A percentile compares a stretch with the other conserved stretches of the same genome.
Evolutionary conservation across 1,140 invertebrate genomes (phyloP).

Genomic region (Helicorthomorpha holstii): DNA sequence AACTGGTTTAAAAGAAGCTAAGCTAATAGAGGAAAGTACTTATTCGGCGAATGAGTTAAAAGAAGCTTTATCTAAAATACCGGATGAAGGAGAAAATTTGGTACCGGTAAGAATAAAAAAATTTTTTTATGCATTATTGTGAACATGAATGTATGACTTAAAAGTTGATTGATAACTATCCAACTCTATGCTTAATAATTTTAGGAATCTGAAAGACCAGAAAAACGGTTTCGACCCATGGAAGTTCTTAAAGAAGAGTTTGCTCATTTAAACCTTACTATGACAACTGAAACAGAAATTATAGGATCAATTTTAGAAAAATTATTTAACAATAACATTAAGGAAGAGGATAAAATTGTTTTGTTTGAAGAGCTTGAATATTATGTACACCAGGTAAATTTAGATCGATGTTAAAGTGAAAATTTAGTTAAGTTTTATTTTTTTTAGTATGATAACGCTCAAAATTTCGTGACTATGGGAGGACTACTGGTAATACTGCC

Average conservation of each 20-base stretch:
- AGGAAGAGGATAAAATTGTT: slow-evolving; percentile 25
- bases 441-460: slow-evolving; percentile 47
- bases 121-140: too few species aligned
- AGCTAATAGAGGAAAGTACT: slow-evolving; percentile 35
- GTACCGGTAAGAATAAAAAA: too few species aligned
- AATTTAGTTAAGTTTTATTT: background rate
- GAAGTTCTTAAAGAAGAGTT: slow-evolving; percentile 49
- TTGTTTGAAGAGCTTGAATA: slow-evolving; percentile 51
- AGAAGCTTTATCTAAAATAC: background rate
- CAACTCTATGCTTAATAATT: background rate
- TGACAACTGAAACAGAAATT: slow-evolving; percentile 49
- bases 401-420: background rate
- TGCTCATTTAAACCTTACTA: slow-evolving; percentile 35
- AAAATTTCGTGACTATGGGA: slow-evolving; percentile 43
- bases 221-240: background rate
- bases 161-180: background rate
- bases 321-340: slow-evolving; percentile 24
- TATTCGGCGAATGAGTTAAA: background rate
- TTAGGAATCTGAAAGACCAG: background rate
- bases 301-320: slow-evolving; percentile 37
- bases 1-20: slow-evolving; percentile 53
- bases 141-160: too few species aligned
- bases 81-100: background rate
- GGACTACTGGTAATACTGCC: slow-evolving; percentile 39
- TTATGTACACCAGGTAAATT: slow-evolving; percentile 43